Conservation (phyloP, 2,888 invertebrate genomes). For the Lithophane socia region DNA sequence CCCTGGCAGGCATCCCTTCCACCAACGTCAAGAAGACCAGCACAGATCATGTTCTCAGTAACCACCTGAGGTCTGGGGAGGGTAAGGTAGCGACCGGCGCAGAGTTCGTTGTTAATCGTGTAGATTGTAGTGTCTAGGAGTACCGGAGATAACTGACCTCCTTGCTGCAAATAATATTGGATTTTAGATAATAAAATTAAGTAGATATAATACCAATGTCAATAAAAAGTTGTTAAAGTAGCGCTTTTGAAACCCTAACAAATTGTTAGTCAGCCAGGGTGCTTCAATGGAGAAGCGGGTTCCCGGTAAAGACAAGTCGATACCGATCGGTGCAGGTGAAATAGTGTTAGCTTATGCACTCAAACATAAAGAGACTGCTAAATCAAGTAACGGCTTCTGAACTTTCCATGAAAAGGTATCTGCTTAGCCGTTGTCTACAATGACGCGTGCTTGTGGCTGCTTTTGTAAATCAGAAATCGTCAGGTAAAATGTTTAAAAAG, state of each 20-base stretch:
- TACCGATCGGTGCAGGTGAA: background rate
- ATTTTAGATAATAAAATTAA: background rate
- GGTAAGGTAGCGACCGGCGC: conserved; percentile 41
- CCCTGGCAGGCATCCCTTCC: conserved; percentile 82
- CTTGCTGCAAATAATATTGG: conserved; percentile 38
- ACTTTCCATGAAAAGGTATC: too few species aligned
- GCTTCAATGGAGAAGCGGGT: background rate
- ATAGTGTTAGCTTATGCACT: too few species aligned
- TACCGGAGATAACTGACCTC: conserved; percentile 38
- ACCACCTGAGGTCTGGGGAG: conserved; percentile 47
- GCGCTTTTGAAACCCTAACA: background rate
- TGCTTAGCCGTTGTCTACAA: background rate
- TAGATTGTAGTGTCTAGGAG: conserved; percentile 51
- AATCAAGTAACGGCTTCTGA: background rate
- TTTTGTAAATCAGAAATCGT: too few species aligned
- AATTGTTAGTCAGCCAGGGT: background rate
- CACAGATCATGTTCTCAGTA: conserved; percentile 83
- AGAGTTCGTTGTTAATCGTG: conserved; percentile 42
- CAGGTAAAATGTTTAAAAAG: too few species aligned
- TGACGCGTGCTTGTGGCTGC: background rate
- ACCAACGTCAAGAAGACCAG: conserved; percentile 74
- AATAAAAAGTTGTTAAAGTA: background rate
- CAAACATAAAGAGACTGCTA: too few species aligned
- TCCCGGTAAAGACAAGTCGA: background rate
- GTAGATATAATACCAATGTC: too few species aligned